phyloP scores from a whole-genome alignment of 1,140 invertebrate species.

The Cotesia chilonis region DNA sequence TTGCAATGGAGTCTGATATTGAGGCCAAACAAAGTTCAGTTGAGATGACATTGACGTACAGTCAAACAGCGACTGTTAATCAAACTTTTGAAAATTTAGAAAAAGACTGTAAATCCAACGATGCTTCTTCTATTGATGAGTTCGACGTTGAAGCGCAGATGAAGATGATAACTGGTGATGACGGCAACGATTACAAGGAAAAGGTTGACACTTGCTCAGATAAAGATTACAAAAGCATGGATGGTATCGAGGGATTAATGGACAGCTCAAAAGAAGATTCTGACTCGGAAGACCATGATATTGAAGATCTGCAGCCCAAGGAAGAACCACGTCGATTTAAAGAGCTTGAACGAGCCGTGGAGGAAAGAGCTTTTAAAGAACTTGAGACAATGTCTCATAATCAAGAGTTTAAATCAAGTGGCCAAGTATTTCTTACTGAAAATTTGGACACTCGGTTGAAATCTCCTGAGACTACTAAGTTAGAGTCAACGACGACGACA shows the following conservation, averaged over 20 bases:
- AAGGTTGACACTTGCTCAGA: conserved; percentile 53
- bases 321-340: conserved; percentile 26
- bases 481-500: conserved; percentile 31
- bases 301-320: conserved; percentile 48
- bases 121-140: conserved; percentile 57
- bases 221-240: conserved; percentile 56
- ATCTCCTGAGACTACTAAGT: conserved; percentile 28
- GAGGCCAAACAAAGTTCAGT: conserved; percentile 59
- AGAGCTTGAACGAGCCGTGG: conserved; percentile 3
- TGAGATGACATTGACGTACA: conserved; percentile 63
- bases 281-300: conserved; percentile 55
- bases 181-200: conserved; percentile 61
- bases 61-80: conserved; percentile 44
- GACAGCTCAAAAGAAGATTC: conserved; percentile 64
- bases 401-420: conserved; percentile 2
- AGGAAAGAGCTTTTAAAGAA: conserved; percentile 48
- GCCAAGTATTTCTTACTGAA: conserved; percentile 2
- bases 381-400: conserved; percentile 31
- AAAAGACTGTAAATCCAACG: conserved; percentile 33
- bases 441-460: not conserved
- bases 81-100: conserved; percentile 42
- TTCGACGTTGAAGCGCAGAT: conserved; percentile 64
- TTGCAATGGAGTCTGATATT: conserved; percentile 58
- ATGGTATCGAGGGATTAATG: conserved; percentile 62
- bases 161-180: conserved; percentile 61